phyloP scores from a whole-genome alignment of 2,113 vertebrate species.

The Hoplias malabaricus region DNA sequence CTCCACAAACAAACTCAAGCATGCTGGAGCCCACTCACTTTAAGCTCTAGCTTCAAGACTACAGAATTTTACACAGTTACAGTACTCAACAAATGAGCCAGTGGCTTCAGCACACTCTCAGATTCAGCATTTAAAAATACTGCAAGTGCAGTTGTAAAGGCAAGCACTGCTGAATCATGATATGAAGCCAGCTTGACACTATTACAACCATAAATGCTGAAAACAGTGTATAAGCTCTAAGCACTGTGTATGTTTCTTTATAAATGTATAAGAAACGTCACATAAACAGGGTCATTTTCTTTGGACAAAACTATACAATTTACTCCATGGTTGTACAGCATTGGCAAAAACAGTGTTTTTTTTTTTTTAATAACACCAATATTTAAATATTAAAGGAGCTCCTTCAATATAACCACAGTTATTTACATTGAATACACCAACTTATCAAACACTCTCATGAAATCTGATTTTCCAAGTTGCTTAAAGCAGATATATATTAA shows the following conservation, averaged over 20 bases:
- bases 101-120: background rate
- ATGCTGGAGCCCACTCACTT: constrained; percentile 62
- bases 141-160: constrained; percentile 29
- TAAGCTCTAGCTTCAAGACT: constrained; percentile 64
- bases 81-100: background rate
- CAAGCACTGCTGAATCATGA: constrained; percentile 23
- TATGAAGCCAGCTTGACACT: constrained; percentile 23
- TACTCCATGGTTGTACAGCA: too few species aligned
- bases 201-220: constrained; percentile 10
- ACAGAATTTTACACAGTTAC: constrained; percentile 19
- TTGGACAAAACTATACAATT: background rate
- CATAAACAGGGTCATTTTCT: background rate
- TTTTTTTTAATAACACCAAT: too few species aligned
- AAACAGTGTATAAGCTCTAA: background rate
- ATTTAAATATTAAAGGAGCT: too few species aligned
- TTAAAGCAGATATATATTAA: too few species aligned
- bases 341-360: too few species aligned
- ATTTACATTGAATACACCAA: too few species aligned
- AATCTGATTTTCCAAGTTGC: too few species aligned
- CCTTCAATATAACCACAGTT: too few species aligned
- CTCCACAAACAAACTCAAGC: constrained; percentile 63
- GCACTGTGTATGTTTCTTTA: background rate
- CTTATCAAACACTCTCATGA: too few species aligned
- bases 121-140: constrained; percentile 18
- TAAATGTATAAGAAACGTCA: background rate